Evolutionary conservation across 2,888 invertebrate species (phyloP), one percentile per base, ranked within the genome.

Genomic region (Amiota minor): DNA sequence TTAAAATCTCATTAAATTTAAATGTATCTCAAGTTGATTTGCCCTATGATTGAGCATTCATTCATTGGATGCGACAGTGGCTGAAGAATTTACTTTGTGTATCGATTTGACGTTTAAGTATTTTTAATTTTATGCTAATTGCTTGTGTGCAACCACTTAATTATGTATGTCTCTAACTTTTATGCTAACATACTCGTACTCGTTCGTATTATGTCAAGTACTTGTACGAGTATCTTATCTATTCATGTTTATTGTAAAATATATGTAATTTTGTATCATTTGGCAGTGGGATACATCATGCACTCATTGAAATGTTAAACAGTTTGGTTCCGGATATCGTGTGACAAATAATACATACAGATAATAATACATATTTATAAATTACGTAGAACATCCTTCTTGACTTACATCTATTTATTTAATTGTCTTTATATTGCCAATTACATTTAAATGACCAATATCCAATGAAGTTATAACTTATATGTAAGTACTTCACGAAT

Each of bases 111-210:
- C 78, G 79, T 83, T 81, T 83, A 78, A 81, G 81, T 80, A 79
- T 78, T 75, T 81, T 84, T 83, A 83, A 83, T 83, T 85, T 86
- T 83, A 83, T 83, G 86, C 83, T 83, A 83, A 83, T 83, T 83
- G 83, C 83, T 85, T 76, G 86, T 76, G 53, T 64, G 23, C 53
- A 71, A 70, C 56, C 56, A 62, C 71, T 71, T 62, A 50, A 64
- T 62, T 62, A 14, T 23, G 61, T 45, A 46, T 47, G n/a, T n/a
- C n/a, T n/a, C n/a, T n/a, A n/a, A n/a, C 47, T 67, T 47, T 67
- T 56, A 69, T 69, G 67, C 35, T 45, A 35, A 35, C 35, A 35
- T 35, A 35, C 35, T 35, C 35, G 6, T 35, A 35, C 35, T 35
- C 35, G 6, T 2, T 35, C 35, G 14, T 9, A 46, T 53, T 69